Base-by-base conservation (phyloP, 2,113 vertebrate genomes). In the Pyxicephalus adspersus region DNA sequence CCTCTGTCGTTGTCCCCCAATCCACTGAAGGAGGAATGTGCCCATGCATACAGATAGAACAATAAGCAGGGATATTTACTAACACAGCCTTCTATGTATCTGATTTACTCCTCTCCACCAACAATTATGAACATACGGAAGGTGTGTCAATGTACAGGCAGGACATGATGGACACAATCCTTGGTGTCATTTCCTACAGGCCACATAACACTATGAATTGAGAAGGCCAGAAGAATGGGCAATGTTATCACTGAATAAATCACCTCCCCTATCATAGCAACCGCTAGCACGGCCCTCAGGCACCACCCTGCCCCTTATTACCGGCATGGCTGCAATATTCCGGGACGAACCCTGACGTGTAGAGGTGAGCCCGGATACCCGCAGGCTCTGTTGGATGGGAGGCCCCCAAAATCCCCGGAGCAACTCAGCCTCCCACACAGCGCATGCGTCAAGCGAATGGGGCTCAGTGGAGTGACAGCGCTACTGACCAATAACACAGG, bases 371-470 rank as follows among this genome's bases (percentile, higher is more conserved):
- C 13, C 28, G 16, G 26, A 2, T 4, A n/a, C 52, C 11, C 8
- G 38, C 6, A 11, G 16, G 26, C 22, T 28, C 61, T 50, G 17
- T 20, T 22, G 54, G 28, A 8, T 8, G 13, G 7, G 64, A 38
- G 16, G 16, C 52, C 38, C 25, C 28, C 29, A 26, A 78, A n/a
- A 25, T 54, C 58, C 38, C 20, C 26, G 64, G 64, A 67, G 28
- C 52, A 78, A 22, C 29, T n/a, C 55, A n/a, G 29, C 1, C 9
- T 64, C 83, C 74, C 11, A 18, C 18, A 83, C 7, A 22, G 63
- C 81, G 83, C 84, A 45, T 79, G 75, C 75, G 84, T 45, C 2
- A 0, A 3, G 15, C 18, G 22, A 26, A 67, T 5, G 11, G 51
- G 16, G n/a, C n/a, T 22, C 5, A 11, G 1, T n/a, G 17, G 79